phyloP scores from a whole-genome alignment of 2,888 invertebrate species.

The Synanthedon vespiformis region DNA sequence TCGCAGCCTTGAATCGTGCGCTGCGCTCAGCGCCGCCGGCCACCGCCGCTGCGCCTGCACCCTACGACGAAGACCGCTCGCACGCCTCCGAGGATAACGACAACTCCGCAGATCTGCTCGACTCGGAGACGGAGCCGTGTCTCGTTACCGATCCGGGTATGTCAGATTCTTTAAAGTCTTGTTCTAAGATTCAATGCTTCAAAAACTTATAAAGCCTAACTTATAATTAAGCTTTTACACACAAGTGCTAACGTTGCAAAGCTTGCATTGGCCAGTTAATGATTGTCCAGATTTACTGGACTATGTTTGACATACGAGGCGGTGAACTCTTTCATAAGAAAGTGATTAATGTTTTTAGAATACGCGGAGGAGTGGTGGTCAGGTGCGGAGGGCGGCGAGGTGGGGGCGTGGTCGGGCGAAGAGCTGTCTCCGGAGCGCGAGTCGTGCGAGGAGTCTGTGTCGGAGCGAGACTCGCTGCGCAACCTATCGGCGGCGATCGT shows the following conservation, averaged over 20 bases:
- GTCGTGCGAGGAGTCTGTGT: constrained; percentile 39
- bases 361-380: constrained; percentile 63
- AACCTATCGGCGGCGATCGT: constrained; percentile 83
- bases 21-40: constrained; percentile 28
- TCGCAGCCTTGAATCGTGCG: constrained; percentile 77
- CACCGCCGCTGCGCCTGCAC: constrained; percentile 10
- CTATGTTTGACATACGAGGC: neutral
- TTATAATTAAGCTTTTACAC: too few species aligned
- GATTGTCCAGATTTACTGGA: neutral
- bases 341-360: constrained; percentile 21
- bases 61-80: constrained; percentile 44
- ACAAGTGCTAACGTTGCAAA: too few species aligned
- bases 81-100: constrained; percentile 69
- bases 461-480: constrained; percentile 78
- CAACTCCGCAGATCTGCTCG: constrained; percentile 82
- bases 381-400: constrained; percentile 43
- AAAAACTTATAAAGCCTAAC: too few species aligned
- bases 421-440: constrained; percentile 62
- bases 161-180: constrained; percentile 14
- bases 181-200: too few species aligned
- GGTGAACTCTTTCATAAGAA: neutral
- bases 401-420: constrained; percentile 57
- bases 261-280: too few species aligned
- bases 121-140: constrained; percentile 86
- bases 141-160: constrained; percentile 82